Conservation (phyloP, 35 echinoderm and acorn worm genomes). For the Ptychodera flava region DNA sequence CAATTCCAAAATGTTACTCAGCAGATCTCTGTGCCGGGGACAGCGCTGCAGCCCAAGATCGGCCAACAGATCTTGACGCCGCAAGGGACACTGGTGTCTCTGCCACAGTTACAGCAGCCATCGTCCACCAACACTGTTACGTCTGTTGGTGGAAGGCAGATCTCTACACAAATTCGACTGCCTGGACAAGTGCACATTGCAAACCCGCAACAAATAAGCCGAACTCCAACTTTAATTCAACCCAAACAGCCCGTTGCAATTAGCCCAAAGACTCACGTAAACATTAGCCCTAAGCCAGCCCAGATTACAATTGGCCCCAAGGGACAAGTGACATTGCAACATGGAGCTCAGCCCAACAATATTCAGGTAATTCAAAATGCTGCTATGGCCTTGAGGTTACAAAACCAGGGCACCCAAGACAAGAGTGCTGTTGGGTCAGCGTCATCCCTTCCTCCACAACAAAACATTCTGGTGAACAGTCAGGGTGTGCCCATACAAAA, state of each 20-base stretch:
- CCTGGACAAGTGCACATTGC: not conserved
- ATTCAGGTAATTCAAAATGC: not conserved
- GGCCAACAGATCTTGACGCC: not conserved
- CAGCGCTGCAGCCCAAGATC: not conserved
- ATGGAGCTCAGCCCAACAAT: not conserved
- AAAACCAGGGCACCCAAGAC: not conserved
- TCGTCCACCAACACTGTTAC: not conserved
- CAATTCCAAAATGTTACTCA: not conserved
- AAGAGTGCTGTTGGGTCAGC: not conserved
- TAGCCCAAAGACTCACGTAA: conserved; percentile 6
- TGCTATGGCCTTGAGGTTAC: not conserved
- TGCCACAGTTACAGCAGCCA: not conserved
- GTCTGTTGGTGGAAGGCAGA: not conserved
- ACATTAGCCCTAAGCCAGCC: conserved; percentile 11
- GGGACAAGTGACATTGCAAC: not conserved
- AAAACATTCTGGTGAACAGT: not conserved
- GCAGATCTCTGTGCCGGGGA: not conserved
- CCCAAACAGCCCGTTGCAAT: conserved; percentile 9
- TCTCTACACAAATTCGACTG: not conserved
- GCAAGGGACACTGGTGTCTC: not conserved
- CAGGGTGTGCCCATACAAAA: not conserved
- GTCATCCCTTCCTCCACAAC: not conserved
- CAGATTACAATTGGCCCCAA: not conserved
- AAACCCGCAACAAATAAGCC: not conserved
- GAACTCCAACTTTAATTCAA: not conserved